phyloP scores from a whole-genome alignment of 1,140 invertebrate species.

The Papilio dardanus region DNA sequence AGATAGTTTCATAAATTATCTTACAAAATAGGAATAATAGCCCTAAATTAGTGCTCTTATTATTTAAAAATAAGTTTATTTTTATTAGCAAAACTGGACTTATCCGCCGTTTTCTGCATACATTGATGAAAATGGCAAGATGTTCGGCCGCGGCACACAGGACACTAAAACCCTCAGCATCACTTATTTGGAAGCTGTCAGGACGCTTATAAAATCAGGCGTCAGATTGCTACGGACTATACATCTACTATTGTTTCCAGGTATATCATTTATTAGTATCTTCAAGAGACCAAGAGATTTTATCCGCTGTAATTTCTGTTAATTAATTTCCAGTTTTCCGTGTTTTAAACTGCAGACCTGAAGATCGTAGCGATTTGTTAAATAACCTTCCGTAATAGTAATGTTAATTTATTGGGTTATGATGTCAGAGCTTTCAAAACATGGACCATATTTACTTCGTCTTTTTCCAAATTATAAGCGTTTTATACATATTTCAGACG shows the following conservation, averaged over 20 bases:
- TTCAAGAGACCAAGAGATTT: not conserved
- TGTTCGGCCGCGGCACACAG: constrained; percentile 91
- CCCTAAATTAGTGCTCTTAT: not conserved
- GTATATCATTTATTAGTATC: constrained; percentile 67
- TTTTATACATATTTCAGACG: constrained; percentile 51
- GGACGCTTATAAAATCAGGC: constrained; percentile 84
- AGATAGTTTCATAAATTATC: too few species aligned
- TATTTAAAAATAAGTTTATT: not conserved
- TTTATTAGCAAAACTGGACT: constrained; percentile 85
- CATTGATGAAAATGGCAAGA: constrained; percentile 89
- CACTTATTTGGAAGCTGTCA: constrained; percentile 90
- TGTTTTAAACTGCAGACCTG: not conserved
- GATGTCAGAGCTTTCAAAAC: not conserved
- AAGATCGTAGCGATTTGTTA: not conserved
- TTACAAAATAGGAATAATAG: not conserved
- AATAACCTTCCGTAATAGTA: not conserved
- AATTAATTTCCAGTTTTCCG: not conserved
- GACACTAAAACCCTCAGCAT: constrained; percentile 92
- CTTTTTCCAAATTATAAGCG: too few species aligned
- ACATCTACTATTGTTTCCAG: constrained; percentile 91
- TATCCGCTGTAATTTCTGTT: not conserved
- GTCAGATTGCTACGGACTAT: constrained; percentile 85
- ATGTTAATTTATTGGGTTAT: not conserved
- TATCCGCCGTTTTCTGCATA: constrained; percentile 89
- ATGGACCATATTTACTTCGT: too few species aligned